Base-by-base conservation (phyloP, 2,888 invertebrate genomes). In the Hymenopus coronatus region DNA sequence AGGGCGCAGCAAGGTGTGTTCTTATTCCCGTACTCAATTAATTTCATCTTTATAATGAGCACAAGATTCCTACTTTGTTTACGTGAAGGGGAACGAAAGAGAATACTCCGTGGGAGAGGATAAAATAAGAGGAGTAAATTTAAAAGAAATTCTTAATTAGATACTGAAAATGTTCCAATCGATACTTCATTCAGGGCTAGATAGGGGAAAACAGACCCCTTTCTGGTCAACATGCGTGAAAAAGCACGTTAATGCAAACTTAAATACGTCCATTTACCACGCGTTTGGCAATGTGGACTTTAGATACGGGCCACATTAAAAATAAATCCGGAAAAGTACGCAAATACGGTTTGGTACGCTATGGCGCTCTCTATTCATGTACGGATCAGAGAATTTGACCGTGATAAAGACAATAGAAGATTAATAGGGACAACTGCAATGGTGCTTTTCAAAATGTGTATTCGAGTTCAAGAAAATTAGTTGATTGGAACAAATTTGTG, bases 21-120 rank as follows among this genome's bases (percentile, higher is more conserved):
- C 88, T 84, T 82, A 82, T 33, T 81, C 87, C 86, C 30, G 87
- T 82, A 87, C 87, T 88, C 88, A 88, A 88, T 88, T 88, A 88
- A 88, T 88, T 88, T 88, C 88, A 88, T 84, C 88, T 88, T 40
- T 70, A 88, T 88, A 88, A 88, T 88, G 84, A 88, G 82, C 40
- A 54, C 28, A 84, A 88, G 88, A 88, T 28, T 30, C 84, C 84
- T 28, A 84, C 84, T 30, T 84, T 84, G 84, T 84, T 84, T 30
- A 33, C 84, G 28, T 7, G 84, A 28, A 28, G 33, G 28, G 54
- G 54, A 84, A 84, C 84, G 84, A 84, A 86, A 70, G 84, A 84
- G 84, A 84, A 84, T 84, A 84, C 84, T 3, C 8, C 20, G 20
- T 25, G 54, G 86, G 70, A 81, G 46, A 81, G 86, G 28, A 28